Percentiles rank a stretch among this genome's conserved stretches.
Conservation (phyloP, 2,113 vertebrate species). For the Trachemys scripta region DNA sequence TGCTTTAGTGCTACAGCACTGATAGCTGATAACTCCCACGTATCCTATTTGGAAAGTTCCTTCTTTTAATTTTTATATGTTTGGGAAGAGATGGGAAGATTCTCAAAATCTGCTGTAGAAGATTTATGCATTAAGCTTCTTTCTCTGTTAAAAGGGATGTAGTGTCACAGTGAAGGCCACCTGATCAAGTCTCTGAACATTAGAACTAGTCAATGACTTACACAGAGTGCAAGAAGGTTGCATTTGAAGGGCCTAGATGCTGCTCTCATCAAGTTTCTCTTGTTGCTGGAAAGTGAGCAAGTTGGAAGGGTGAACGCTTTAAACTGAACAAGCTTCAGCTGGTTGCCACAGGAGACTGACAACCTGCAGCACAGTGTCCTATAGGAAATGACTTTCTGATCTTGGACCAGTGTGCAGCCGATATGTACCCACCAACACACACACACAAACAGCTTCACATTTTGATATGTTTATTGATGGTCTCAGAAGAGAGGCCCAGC, state of each 20-base stretch:
- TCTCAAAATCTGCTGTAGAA: neutral
- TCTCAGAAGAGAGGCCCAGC: neutral
- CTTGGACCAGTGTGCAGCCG: neutral
- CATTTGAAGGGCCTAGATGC: fast-evolving
- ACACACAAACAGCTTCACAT: neutral
- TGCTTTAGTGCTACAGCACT: constrained; percentile 56
- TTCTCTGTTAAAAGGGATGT: constrained; percentile 21
- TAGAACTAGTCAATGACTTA: constrained; percentile 53
- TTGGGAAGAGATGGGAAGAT: constrained; percentile 12
- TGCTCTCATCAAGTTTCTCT: constrained; percentile 12
- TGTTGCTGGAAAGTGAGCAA: fast-evolving
- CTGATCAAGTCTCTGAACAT: neutral
- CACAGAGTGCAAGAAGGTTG: constrained; percentile 2
- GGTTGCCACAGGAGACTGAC: neutral
- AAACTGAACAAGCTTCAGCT: neutral
- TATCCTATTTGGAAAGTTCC: constrained; percentile 4
- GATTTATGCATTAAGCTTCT: neutral
- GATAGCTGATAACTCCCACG: neutral
- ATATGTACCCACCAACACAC: neutral
- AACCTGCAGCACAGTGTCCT: neutral
- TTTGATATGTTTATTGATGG: fast-evolving
- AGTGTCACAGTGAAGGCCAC: neutral
- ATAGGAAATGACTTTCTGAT: neutral
- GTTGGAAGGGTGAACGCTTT: neutral
- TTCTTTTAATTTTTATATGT: constrained; percentile 36